phyloP scores from a whole-genome alignment of 1,140 invertebrate genomes.

The Bombus ignitus region DNA sequence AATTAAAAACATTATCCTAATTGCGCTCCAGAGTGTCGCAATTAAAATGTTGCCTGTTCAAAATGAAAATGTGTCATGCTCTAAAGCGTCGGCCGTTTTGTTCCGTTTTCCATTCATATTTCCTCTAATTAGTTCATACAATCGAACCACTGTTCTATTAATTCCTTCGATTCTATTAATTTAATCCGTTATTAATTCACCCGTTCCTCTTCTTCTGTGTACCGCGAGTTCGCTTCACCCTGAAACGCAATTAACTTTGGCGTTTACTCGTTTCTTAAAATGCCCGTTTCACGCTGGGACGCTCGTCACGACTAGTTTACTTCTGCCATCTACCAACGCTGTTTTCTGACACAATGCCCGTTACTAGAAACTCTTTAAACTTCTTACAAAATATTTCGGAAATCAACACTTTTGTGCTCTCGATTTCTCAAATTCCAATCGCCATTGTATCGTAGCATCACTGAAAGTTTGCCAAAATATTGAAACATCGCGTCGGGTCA shows the following conservation, averaged over 20 bases:
- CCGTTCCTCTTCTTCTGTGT: background rate
- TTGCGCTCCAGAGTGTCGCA: conserved; percentile 38
- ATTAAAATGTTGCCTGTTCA: conserved; percentile 50
- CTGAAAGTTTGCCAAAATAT: background rate
- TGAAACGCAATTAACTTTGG: background rate
- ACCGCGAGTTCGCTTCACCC: background rate
- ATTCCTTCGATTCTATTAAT: background rate
- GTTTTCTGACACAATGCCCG: background rate
- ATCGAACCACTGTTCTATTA: conserved; percentile 39
- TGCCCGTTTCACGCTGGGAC: background rate
- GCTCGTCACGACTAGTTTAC: background rate
- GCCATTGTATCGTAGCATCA: too few species aligned
- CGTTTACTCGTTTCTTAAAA: conserved; percentile 3
- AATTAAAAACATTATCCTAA: conserved; percentile 55
- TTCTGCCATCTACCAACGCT: too few species aligned
- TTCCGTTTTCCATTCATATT: conserved; percentile 21
- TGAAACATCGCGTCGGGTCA: background rate
- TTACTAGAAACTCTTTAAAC: background rate
- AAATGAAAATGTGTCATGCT: conserved; percentile 43
- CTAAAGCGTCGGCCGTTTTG: conserved; percentile 17
- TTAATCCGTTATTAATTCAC: background rate
- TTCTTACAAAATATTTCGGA: background rate
- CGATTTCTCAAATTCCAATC: too few species aligned
- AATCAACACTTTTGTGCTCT: too few species aligned
- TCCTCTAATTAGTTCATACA: conserved; percentile 46